A percentile compares a stretch with the other conserved stretches of the same genome.
phyloP scores from a whole-genome alignment of 2,888 invertebrate species.

The Ptychoptera contaminata region DNA sequence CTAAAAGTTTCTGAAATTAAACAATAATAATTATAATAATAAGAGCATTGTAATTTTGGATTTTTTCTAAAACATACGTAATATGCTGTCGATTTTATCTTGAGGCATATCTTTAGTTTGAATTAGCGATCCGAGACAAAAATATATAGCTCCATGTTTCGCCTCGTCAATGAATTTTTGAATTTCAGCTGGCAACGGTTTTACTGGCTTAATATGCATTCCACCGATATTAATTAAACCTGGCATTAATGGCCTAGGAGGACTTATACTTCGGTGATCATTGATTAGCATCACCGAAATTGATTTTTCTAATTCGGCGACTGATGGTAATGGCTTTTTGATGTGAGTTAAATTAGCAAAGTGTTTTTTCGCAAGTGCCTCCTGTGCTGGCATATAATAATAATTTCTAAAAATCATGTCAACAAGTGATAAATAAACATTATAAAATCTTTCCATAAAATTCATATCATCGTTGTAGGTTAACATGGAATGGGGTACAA shows the following conservation, averaged over 20 bases:
- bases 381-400: conserved; percentile 26
- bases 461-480: conserved; percentile 28
- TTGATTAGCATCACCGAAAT: conserved; percentile 36
- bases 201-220: conserved; percentile 23
- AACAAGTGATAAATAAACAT: conserved; percentile 23
- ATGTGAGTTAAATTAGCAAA: conserved; percentile 12
- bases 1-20: conserved; percentile 29
- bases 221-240: conserved; percentile 27
- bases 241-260: conserved; percentile 31
- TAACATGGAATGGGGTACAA: conserved; percentile 23
- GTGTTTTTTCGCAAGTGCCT: conserved; percentile 22
- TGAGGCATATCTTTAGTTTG: conserved; percentile 30
- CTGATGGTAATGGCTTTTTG: conserved; percentile 24
- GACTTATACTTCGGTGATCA: conserved; percentile 33
- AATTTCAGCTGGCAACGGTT: conserved; percentile 22
- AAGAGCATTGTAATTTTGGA: background rate
- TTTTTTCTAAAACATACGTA: background rate
- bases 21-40: background rate
- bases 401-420: conserved; percentile 23
- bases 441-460: conserved; percentile 26
- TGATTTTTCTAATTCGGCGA: conserved; percentile 32
- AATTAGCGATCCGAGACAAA: conserved; percentile 33
- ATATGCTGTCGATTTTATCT: conserved; percentile 20
- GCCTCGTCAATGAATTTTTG: conserved; percentile 28
- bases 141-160: conserved; percentile 31